These are phyloP conservation scores for Alexandromys fortis DNA, from an alignment of 2,113 vertebrate species.

Conservation along the genomic window DNA sequence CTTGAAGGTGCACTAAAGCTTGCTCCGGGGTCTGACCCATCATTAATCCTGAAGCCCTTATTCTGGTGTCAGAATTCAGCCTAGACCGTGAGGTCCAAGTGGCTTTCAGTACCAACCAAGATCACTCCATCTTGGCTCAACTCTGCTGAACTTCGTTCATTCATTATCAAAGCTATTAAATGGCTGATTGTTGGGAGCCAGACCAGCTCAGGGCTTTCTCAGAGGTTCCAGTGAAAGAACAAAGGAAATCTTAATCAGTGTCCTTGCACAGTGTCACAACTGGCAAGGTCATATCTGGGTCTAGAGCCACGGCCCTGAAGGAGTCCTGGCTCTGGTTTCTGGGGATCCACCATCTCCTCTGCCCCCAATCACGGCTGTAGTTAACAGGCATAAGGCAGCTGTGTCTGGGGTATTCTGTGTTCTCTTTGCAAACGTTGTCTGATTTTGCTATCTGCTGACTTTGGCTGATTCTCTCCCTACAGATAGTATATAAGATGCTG, in stretches of 20 bases:
- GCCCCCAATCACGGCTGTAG: too few relatives aligned
- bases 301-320: not conserved
- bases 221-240: not conserved
- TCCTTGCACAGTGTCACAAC: not conserved
- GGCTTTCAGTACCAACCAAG: fast-evolving
- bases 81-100: fast-evolving
- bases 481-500: not conserved
- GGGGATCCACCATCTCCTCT: not conserved
- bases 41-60: fast-evolving
- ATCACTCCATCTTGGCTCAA: fast-evolving
- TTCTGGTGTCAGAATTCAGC: fast-evolving
- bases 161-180: not conserved
- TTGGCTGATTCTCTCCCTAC: not conserved
- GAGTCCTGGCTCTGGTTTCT: not conserved
- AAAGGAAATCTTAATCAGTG: not conserved
- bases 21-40: fast-evolving
- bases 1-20: not conserved
- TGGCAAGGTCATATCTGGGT: not conserved
- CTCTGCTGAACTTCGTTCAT: fast-evolving
- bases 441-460: not conserved
- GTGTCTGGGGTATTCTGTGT: too few relatives aligned
- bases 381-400: not conserved
- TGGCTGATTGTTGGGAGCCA: not conserved
- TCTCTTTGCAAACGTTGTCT: not conserved
- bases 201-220: not conserved